phyloP scores from a whole-genome alignment of 2,797 vertebrate species.

The Sebastolobus altivelis region DNA sequence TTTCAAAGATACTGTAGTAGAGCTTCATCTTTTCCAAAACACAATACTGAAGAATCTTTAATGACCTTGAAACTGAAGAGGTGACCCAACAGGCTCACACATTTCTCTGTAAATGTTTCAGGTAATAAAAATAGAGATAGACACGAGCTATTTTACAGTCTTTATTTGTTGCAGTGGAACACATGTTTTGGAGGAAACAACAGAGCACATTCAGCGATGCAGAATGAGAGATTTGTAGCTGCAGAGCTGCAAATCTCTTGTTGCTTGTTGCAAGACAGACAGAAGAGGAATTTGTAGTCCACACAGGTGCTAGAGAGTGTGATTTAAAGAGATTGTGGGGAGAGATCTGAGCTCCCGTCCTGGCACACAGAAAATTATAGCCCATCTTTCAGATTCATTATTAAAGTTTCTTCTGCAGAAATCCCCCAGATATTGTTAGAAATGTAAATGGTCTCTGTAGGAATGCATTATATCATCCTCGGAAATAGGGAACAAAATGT shows the following conservation, averaged over 20 bases:
- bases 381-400: constrained; percentile 23
- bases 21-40: neutral
- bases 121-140: neutral
- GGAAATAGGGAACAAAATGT: constrained; percentile 23
- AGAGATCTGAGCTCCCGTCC: constrained; percentile 35
- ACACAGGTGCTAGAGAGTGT: constrained; percentile 34
- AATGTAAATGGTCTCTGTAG: constrained; percentile 41
- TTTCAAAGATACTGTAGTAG: neutral
- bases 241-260: constrained; percentile 15
- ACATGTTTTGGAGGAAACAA: constrained; percentile 23
- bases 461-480: constrained; percentile 11
- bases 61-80: constrained; percentile 8
- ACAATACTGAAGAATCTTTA: neutral
- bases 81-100: neutral
- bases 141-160: constrained; percentile 8
- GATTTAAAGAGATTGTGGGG: constrained; percentile 38
- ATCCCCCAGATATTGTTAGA: constrained; percentile 29
- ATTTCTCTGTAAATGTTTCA: constrained; percentile 1
- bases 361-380: constrained; percentile 26
- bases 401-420: constrained; percentile 28
- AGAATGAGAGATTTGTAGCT: constrained; percentile 42
- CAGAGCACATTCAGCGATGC: constrained; percentile 4
- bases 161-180: constrained; percentile 37
- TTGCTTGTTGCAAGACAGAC: constrained; percentile 23
- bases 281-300: constrained; percentile 43